phyloP scores from a whole-genome alignment of 2,797 vertebrate species.

The Sebastes kiyomatsui region DNA sequence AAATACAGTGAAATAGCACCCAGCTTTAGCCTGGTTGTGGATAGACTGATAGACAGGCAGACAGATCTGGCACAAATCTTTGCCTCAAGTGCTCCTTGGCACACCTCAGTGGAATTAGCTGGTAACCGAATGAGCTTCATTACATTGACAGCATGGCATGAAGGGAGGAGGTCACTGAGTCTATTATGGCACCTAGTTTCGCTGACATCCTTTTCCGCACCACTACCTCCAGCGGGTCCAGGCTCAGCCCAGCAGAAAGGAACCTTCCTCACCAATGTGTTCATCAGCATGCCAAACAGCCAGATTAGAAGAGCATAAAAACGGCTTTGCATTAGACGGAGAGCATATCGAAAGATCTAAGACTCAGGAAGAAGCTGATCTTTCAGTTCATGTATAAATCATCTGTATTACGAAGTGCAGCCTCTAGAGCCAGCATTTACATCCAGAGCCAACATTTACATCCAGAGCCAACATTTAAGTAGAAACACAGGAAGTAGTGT shows the following conservation, averaged over 20 bases:
- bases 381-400: conserved; percentile 14
- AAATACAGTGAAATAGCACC: neutral
- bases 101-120: conserved; percentile 61
- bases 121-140: conserved; percentile 51
- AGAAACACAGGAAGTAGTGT: neutral
- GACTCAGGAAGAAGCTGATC: conserved; percentile 1
- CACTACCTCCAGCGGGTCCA: conserved; percentile 24
- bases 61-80: conserved; percentile 26
- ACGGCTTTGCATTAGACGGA: neutral
- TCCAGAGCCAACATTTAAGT: neutral
- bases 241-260: conserved; percentile 10
- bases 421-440: neutral
- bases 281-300: neutral
- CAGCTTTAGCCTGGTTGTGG: neutral
- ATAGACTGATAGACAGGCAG: neutral
- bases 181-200: conserved; percentile 31
- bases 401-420: neutral
- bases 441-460: neutral
- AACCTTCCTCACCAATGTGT: conserved; percentile 1
- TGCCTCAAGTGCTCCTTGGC: conserved; percentile 42
- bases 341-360: neutral
- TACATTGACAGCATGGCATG: conserved; percentile 60
- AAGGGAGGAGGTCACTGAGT: conserved; percentile 56
- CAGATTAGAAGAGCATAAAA: neutral
- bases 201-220: conserved; percentile 45